Percentiles rank a stretch among this genome's conserved stretches.
Conservation (phyloP, 2,113 vertebrate species). For the Lota lota region DNA sequence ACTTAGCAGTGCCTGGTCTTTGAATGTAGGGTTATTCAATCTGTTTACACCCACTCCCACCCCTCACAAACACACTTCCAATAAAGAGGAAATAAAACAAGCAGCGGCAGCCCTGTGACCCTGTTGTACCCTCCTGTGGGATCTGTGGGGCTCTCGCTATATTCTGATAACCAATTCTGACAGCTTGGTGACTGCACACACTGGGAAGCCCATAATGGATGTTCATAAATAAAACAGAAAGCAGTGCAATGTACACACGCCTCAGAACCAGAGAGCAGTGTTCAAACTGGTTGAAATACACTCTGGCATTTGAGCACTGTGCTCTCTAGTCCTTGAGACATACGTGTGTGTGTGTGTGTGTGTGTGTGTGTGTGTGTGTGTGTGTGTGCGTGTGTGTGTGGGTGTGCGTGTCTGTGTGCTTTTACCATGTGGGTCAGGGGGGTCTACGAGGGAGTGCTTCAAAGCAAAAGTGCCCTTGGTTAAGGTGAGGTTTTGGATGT, state of each 20-base stretch:
- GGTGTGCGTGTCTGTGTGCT: no score
- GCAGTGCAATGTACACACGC: neutral
- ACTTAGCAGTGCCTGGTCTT: no score
- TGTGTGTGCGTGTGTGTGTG: no score
- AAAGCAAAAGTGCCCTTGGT: no score
- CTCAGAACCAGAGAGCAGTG: neutral
- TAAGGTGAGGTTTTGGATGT: no score
- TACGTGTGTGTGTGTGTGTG: neutral
- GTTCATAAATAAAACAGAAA: neutral
- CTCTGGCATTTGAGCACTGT: neutral
- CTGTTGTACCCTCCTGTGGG: neutral
- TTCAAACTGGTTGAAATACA: neutral
- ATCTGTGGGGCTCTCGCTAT: neutral
- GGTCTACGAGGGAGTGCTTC: no score
- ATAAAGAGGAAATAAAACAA: no score
- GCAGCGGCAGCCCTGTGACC: no score
- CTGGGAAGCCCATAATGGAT: constrained; percentile 5
- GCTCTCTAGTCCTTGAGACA: neutral
- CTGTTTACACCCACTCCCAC: no score
- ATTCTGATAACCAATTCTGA: constrained; percentile 15
- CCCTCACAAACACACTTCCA: no score
- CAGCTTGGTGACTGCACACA: constrained; percentile 22
- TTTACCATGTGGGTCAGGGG: no score
- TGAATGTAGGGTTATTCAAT: no score
- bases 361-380: neutral